phyloP scores from a whole-genome alignment of 1,140 invertebrate genomes.

The Halesus radiatus region DNA sequence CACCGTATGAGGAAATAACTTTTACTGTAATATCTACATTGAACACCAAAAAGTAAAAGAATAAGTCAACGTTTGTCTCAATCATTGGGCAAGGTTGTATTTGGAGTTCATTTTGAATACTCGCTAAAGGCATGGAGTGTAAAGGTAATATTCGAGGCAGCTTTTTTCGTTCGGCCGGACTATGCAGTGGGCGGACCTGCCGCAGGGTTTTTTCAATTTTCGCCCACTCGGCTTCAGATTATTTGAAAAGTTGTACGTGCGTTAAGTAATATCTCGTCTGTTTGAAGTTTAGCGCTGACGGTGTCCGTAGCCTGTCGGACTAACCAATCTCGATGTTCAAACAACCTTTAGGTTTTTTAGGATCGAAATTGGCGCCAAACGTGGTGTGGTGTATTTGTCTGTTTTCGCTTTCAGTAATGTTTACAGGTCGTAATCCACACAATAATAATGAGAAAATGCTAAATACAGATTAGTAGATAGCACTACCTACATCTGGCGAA shows the following conservation, averaged over 20 bases:
- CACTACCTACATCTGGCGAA: no score
- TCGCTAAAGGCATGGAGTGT: neutral
- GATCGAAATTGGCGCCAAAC: no score
- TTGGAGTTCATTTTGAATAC: neutral
- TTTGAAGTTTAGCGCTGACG: neutral
- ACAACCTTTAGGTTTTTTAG: no score
- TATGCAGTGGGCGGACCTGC: slow-evolving; percentile 4
- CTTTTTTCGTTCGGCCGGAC: neutral
- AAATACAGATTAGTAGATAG: no score
- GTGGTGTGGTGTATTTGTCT: no score
- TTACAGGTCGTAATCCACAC: no score
- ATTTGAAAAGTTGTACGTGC: neutral
- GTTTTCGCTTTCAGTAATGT: no score
- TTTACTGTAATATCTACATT: neutral
- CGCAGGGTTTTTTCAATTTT: slow-evolving; percentile 13
- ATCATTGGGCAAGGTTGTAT: slow-evolving; percentile 3
- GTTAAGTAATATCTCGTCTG: neutral
- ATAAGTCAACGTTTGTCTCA: neutral
- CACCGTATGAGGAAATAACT: neutral
- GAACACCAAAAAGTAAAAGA: neutral
- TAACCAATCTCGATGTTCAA: no score
- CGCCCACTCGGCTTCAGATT: neutral
- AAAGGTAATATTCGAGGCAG: neutral
- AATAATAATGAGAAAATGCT: no score
- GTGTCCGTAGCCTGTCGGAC: no score